These are phyloP conservation scores for Trachelus troglodyta DNA, from an alignment of 2,888 invertebrate genomes.

Conservation along the genomic window DNA sequence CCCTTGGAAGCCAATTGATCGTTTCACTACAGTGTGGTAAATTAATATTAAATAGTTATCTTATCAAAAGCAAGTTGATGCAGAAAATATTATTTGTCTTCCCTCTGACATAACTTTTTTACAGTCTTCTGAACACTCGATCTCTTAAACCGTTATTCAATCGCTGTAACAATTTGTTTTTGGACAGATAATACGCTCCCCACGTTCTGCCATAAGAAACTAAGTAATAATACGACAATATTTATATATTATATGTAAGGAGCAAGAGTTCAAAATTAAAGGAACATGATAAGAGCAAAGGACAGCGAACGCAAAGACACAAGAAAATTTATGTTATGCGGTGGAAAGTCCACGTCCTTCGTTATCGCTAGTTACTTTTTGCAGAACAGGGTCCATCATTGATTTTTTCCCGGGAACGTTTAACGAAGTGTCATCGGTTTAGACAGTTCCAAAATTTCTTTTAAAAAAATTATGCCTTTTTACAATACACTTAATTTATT, in stretches of 20 bases:
- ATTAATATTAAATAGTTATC: slow-evolving; percentile 7
- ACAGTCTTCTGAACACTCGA: background rate
- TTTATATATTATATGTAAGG: slow-evolving; percentile 21
- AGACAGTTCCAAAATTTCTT: background rate
- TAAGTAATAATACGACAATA: slow-evolving; percentile 31
- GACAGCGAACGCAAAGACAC: background rate
- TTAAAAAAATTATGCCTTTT: background rate
- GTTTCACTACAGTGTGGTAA: slow-evolving; percentile 21
- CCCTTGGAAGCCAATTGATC: slow-evolving; percentile 52
- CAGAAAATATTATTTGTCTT: background rate
- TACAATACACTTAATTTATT: background rate
- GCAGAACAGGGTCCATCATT: background rate
- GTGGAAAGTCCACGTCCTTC: background rate
- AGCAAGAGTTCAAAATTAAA: slow-evolving; percentile 16
- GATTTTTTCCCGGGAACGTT: background rate
- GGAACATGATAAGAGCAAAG: background rate
- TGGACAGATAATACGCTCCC: background rate
- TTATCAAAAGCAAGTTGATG: slow-evolving; percentile 20
- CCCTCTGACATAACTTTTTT: background rate
- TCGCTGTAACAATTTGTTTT: background rate
- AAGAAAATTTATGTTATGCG: background rate
- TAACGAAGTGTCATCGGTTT: background rate
- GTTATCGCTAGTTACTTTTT: background rate
- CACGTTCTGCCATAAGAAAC: slow-evolving; percentile 19
- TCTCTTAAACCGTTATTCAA: background rate